phyloP scores from a whole-genome alignment of 2,113 vertebrate species.

The cat (Felis catus) region DNA sequence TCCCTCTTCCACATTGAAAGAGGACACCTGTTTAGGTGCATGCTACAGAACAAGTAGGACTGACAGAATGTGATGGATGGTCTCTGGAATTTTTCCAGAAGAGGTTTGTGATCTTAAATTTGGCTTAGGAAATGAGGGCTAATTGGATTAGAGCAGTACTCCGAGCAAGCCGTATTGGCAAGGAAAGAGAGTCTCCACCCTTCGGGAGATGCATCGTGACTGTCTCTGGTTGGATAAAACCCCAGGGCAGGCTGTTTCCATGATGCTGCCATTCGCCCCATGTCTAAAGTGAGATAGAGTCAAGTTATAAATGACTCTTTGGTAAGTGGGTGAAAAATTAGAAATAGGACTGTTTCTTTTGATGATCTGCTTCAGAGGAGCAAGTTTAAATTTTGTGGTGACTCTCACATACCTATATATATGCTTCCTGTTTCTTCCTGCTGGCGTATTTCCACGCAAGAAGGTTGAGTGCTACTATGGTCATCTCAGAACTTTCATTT shows the following conservation, averaged over 20 bases:
- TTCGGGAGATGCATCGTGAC: conserved; percentile 50
- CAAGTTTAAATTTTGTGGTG: background rate
- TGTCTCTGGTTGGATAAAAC: conserved; percentile 44
- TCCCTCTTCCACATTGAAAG: background rate
- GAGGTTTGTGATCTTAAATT: conserved; percentile 36
- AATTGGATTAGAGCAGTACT: conserved; percentile 57
- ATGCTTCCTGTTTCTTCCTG: background rate
- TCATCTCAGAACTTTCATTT: background rate
- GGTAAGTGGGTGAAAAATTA: conserved; percentile 45
- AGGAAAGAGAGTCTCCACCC: background rate
- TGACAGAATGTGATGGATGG: background rate
- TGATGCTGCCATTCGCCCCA: background rate
- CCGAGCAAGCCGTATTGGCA: conserved; percentile 44
- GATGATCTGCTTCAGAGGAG: background rate
- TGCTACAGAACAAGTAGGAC: background rate
- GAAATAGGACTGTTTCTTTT: conserved; percentile 26
- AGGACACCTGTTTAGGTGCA: background rate
- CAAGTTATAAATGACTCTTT: background rate
- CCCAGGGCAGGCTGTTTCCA: conserved; percentile 52
- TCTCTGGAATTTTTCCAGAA: conserved; percentile 31
- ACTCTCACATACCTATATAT: background rate
- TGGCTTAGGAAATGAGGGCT: conserved; percentile 76
- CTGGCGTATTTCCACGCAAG: background rate
- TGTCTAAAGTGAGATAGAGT: background rate
- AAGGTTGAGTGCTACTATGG: background rate